Evolutionary conservation across 2,888 invertebrate species (phyloP).

Genomic region (Ochlodes sylvanus): DNA sequence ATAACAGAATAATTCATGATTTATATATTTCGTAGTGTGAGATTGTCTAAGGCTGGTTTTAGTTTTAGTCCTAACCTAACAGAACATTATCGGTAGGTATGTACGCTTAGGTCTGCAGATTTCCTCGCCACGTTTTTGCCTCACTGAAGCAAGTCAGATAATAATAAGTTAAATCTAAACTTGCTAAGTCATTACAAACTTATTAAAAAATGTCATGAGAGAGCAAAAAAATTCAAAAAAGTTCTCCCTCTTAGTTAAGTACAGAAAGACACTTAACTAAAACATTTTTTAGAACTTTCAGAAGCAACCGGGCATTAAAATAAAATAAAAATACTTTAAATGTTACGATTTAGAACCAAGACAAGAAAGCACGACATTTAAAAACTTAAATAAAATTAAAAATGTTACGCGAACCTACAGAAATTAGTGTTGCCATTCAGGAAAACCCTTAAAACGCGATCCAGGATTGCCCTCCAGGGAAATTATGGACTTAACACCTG

Average conservation of each 20-base stretch:
- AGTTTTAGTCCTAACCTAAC: too few species aligned
- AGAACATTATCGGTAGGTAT: too few species aligned
- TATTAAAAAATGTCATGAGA: too few species aligned
- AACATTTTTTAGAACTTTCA: not conserved
- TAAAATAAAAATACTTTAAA: constrained; percentile 25
- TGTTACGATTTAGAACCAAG: constrained; percentile 53
- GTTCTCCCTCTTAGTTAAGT: not conserved
- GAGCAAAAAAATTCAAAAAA: too few species aligned
- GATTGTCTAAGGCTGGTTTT: too few species aligned
- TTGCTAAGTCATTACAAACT: too few species aligned
- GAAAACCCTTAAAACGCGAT: constrained; percentile 81
- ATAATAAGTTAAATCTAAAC: too few species aligned
- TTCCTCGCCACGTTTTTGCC: too few species aligned
- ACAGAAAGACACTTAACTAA: not conserved
- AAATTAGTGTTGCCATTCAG: constrained; percentile 78
- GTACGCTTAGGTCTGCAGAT: too few species aligned
- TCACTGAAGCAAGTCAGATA: too few species aligned
- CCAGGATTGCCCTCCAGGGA: constrained; percentile 79
- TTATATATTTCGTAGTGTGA: too few species aligned
- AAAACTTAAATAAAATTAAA: constrained; percentile 28
- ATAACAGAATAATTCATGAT: too few species aligned
- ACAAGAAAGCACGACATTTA: constrained; percentile 51
- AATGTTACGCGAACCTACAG: constrained; percentile 53
- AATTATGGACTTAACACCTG: constrained; percentile 85
- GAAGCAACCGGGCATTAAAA: not conserved